phyloP scores from a whole-genome alignment of 2,797 vertebrate genomes.

The Paratrypauchen microcephalus region DNA sequence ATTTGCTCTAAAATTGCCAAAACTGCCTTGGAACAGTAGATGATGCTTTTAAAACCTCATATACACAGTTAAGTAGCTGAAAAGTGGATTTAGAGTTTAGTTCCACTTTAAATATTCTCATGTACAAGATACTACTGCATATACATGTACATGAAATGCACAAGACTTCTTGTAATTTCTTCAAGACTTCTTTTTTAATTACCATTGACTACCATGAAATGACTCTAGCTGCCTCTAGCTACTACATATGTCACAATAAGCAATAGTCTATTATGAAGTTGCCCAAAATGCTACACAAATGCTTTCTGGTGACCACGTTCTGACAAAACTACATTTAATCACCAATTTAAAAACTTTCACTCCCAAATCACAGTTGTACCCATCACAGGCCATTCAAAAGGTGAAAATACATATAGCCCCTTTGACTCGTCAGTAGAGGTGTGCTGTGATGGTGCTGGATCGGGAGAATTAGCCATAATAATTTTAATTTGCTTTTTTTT shows the following conservation, averaged over 20 bases:
- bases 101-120: too few relatives aligned
- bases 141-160: not conserved
- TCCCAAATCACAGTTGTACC: not conserved
- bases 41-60: too few relatives aligned
- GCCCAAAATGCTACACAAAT: not conserved
- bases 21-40: too few relatives aligned
- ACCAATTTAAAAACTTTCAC: not conserved
- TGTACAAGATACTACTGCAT: too few relatives aligned
- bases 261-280: too few relatives aligned
- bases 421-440: not conserved
- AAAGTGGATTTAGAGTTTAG: too few relatives aligned
- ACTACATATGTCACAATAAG: not conserved
- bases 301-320: too few relatives aligned
- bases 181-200: not conserved
- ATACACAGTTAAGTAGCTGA: too few relatives aligned
- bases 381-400: not conserved
- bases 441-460: slow-evolving; percentile 28
- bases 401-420: not conserved
- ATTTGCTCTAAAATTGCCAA: too few relatives aligned
- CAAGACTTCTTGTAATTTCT: not conserved
- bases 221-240: not conserved
- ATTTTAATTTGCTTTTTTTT: slow-evolving; percentile 20
- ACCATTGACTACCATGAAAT: not conserved
- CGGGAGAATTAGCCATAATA: slow-evolving; percentile 60
- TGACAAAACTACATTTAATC: not conserved